Base-by-base conservation (phyloP, 1,140 invertebrate genomes). In the Piezodorus guildinii region DNA sequence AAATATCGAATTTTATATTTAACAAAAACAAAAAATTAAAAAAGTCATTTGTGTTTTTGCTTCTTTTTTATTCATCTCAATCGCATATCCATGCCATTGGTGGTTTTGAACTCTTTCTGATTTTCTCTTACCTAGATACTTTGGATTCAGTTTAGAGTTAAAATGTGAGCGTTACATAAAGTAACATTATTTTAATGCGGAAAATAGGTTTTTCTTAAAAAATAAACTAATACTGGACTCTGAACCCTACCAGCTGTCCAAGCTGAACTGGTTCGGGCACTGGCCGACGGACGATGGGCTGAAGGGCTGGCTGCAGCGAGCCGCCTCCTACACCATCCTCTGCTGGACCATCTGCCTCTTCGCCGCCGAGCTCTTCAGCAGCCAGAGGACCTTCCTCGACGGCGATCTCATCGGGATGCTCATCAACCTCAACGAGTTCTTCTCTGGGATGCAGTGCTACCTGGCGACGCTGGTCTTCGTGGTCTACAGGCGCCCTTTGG, bases 341-440 rank as follows among this genome's bases (percentile, higher is more conserved):
- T 67, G 59, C 45, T 66, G 25, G 16, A 65, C 23, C 44, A 23
- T 44, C 27, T 62, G 30, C n/a, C 52, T 23, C 17, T 54, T 65
- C 19, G 46, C 3, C 6, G n/a, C 46, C 4, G 46, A 49, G 16
- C 19, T 17, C 46, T 49, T 49, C n/a, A 49, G 16, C 10, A 6
- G 2, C 19, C 46, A 21, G 5, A 9, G 4, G 46, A 19, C n/a
- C 46, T 19, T n/a, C 46, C 46, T 49, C 46, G 4, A 3, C 16
- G 46, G 46, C 1, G 46, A 49, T n/a, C 46, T 49, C 43, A 14
- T 19, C 10, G 16, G 10, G 3, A n/a, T n/a, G 43, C 45, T 62
- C 43, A n/a, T 49, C 45, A 46, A 43, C 45, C 27, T 62, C n/a
- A 25, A 43, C 61, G 19, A 62, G 61, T 49, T 62, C 19, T 49